Percentiles rank a stretch among this genome's conserved stretches.
Evolutionary conservation across 2,888 invertebrate species (phyloP).

Genomic region (Ornithoptera alexandrae): DNA sequence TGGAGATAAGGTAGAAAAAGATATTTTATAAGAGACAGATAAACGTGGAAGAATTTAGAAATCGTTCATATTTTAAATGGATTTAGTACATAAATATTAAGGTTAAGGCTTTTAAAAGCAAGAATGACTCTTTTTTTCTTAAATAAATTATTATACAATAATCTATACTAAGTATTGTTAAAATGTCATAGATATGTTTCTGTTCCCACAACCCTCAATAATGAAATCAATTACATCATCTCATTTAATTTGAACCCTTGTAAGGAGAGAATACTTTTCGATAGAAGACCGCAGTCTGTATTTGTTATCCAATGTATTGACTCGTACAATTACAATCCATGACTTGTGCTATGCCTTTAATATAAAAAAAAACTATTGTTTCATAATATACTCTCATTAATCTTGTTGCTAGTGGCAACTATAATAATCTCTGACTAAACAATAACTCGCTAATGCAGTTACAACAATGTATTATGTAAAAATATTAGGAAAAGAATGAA

Average conservation of each 20-base stretch:
- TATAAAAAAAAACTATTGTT: slow-evolving; percentile 23
- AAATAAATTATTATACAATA: too few species aligned
- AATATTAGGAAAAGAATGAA: too few species aligned
- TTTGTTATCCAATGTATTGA: slow-evolving; percentile 39
- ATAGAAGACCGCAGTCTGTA: slow-evolving; percentile 33
- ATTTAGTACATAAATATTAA: too few species aligned
- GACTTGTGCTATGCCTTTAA: slow-evolving; percentile 50
- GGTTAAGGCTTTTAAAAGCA: too few species aligned
- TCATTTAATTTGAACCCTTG: slow-evolving; percentile 35
- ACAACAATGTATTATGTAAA: neutral
- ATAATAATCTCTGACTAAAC: neutral
- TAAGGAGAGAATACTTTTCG: slow-evolving; percentile 33
- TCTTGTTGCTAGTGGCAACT: neutral
- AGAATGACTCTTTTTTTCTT: too few species aligned
- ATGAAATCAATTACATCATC: slow-evolving; percentile 38
- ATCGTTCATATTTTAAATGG: neutral
- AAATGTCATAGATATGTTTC: neutral
- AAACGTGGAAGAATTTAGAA: neutral
- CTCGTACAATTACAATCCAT: slow-evolving; percentile 57
- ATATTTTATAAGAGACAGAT: slow-evolving; percentile 2
- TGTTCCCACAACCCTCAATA: slow-evolving; percentile 31
- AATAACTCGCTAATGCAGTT: neutral
- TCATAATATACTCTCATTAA: slow-evolving; percentile 13
- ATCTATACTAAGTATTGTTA: neutral
- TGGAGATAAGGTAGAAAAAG: slow-evolving; percentile 11